These are phyloP conservation scores for Smutsia temminckii DNA, from an alignment of 2,797 vertebrate species.

Conservation along the genomic window DNA sequence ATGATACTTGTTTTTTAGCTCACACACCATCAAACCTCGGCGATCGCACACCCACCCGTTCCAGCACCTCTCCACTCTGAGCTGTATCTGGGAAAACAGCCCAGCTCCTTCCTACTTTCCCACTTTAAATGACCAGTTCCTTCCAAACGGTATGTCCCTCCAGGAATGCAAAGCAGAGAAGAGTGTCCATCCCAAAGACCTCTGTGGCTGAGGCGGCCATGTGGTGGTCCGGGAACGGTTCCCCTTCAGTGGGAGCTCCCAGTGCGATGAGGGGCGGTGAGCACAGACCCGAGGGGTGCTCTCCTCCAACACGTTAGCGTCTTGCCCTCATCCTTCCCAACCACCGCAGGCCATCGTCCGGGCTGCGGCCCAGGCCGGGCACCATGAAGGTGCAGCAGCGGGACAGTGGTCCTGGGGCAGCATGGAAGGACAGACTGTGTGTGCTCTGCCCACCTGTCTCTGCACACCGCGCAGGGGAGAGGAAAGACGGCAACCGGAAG, in stretches of 20 bases:
- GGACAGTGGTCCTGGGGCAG: conserved; percentile 81
- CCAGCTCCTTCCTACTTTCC: neutral
- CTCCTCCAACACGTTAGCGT: neutral
- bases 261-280: neutral
- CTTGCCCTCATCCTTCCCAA: conserved; percentile 81
- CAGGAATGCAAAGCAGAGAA: conserved; percentile 45
- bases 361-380: conserved; percentile 80
- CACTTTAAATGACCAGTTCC: neutral
- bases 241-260: neutral
- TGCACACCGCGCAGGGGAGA: neutral
- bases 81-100: neutral
- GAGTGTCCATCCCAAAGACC: conserved; percentile 37
- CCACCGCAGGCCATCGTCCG: conserved; percentile 84
- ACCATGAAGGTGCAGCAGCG: conserved; percentile 78
- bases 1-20: neutral
- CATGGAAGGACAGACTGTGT: accelerated
- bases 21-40: neutral
- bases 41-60: too few species aligned
- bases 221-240: neutral
- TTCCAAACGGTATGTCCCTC: conserved; percentile 26
- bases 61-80: neutral
- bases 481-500: neutral
- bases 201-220: conserved; percentile 50
- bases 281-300: neutral
- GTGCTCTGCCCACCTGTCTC: neutral